Base-by-base conservation (phyloP, 2,797 vertebrate genomes). In the Antrozous pallidus region DNA sequence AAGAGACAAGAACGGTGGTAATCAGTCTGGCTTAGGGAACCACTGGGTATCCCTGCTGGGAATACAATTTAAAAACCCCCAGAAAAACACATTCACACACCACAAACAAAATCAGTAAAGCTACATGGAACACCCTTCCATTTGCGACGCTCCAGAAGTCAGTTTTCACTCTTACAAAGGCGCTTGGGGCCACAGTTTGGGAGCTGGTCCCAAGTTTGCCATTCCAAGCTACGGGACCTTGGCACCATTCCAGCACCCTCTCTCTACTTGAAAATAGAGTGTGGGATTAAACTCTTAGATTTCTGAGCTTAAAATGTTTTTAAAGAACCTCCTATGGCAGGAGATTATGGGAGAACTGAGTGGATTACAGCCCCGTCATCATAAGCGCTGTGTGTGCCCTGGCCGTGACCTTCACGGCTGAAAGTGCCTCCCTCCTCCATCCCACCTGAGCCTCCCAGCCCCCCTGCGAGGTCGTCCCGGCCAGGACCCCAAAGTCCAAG, bases 251-350 rank as follows among this genome's bases (percentile, higher is more conserved):
- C 28, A 73, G 85, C 28, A 83, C 45, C 45, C 24, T 51, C 54
- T 18, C 8, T n/a, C 74, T 36, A 61, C 42, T 33, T 65, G 40
- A 90, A 61, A 54, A 56, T 26, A 80, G 40, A 58, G 24, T 65
- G 14, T 7, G 4, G 16, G 36, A 63, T 20, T 58, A 42, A 88
- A 47, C 54, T 63, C 45, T 56, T 13, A 47, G 61, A 67, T 31
- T 73, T 93, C 71, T 79, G 65, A 84, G 56, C 22, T 91, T 79
- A 51, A 77, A 80, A 88, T 31, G 28, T 58, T 86, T 71, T 71
- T 28, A 49, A 71, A 89, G 69, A 51, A 20, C 22, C 69, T 91
- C 56, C 88, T 80, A 33, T 38, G 78, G 80, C 20, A 82, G 51
- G 58, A 79, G 58, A 67, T 18, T 51, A 49, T 5, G 31, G 73